These are phyloP conservation scores for Actinia equina DNA, from an alignment of 64 coral and sea anemone species.

Conservation along the genomic window DNA sequence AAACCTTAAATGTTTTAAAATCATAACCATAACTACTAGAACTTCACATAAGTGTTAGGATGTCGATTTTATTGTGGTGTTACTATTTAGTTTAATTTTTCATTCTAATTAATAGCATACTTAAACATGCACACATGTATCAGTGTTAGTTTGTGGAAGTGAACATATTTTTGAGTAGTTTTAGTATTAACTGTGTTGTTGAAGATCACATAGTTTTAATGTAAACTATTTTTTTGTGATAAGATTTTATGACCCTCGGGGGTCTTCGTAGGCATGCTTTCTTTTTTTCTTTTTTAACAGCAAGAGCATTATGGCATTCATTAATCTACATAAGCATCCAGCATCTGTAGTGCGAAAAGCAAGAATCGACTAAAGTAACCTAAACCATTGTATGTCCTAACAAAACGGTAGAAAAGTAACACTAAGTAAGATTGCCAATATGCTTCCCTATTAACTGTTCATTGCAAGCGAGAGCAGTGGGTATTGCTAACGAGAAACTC, in stretches of 20 bases:
- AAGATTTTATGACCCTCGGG: not conserved
- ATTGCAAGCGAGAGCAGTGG: not conserved
- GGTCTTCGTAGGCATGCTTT: constrained; percentile 9
- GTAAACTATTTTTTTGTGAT: not conserved
- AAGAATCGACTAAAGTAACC: not conserved
- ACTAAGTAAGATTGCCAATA: not conserved
- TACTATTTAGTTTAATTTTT: no score
- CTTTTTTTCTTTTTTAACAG: not conserved
- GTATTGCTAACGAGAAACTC: not conserved
- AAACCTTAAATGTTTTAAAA: no score
- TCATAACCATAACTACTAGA: no score
- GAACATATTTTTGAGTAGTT: not conserved
- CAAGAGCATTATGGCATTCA: not conserved
- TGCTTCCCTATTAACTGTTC: no score
- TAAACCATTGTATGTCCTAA: not conserved
- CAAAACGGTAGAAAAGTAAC: not conserved
- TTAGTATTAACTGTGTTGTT: not conserved
- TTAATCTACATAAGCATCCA: not conserved
- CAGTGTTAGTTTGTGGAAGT: no score
- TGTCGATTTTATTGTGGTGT: no score
- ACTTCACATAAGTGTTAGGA: no score
- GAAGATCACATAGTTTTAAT: no score
- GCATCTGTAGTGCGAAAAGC: not conserved
- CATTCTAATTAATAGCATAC: no score
- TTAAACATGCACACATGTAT: no score